phyloP scores from a whole-genome alignment of 2,797 vertebrate species.

The Acrossocheilus wenchowensis region DNA sequence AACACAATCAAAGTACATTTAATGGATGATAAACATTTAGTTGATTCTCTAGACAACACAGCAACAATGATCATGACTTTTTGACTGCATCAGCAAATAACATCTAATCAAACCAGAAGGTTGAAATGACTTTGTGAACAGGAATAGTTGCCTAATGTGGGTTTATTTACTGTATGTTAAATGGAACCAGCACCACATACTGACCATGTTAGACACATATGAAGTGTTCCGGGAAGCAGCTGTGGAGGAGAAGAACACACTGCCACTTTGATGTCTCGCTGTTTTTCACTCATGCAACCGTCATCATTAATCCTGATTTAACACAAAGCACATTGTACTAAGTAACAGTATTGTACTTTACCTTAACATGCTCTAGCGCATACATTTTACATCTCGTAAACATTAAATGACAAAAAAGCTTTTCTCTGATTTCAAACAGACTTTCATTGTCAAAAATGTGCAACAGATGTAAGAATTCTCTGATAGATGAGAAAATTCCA shows the following conservation, averaged over 20 bases:
- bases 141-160: slow-evolving; percentile 24
- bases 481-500: not conserved
- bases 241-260: slow-evolving; percentile 23
- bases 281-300: not conserved
- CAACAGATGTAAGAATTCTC: slow-evolving; percentile 16
- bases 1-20: slow-evolving; percentile 1
- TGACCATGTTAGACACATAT: slow-evolving; percentile 40
- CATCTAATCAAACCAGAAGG: slow-evolving; percentile 24
- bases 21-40: slow-evolving; percentile 36
- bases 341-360: not conserved
- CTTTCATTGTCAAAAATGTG: slow-evolving; percentile 21
- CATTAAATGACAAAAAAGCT: not conserved
- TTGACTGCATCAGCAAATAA: slow-evolving; percentile 14
- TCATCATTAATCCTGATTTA: slow-evolving; percentile 30
- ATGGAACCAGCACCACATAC: slow-evolving; percentile 34
- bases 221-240: slow-evolving; percentile 34
- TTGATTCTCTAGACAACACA: slow-evolving; percentile 17
- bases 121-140: slow-evolving; percentile 5
- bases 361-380: not conserved
- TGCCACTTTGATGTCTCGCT: slow-evolving; percentile 13
- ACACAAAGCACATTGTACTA: not conserved
- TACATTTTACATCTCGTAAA: not conserved
- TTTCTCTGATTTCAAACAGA: not conserved
- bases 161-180: slow-evolving; percentile 45
- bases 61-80: slow-evolving; percentile 15